These are phyloP conservation scores for Gymnogyps californianus DNA, from an alignment of 2,113 vertebrate genomes.

Conservation along the genomic window DNA sequence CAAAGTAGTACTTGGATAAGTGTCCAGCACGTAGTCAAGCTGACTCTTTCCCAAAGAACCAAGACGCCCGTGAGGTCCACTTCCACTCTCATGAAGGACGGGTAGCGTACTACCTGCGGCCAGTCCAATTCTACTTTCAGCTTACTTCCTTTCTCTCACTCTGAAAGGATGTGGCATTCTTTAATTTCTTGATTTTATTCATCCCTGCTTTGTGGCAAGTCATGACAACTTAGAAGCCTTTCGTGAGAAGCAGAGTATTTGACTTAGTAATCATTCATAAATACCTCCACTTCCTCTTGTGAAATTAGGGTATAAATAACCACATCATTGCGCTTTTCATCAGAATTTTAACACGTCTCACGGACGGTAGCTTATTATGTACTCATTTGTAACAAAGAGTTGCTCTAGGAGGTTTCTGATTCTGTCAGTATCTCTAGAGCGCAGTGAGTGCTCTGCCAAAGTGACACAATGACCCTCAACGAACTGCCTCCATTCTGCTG, in stretches of 20 bases:
- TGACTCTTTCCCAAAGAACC: not conserved
- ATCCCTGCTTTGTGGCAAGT: not conserved
- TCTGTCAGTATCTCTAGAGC: not conserved
- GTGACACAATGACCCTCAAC: not conserved
- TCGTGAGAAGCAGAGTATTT: not conserved
- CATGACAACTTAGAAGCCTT: not conserved
- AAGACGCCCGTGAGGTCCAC: not conserved
- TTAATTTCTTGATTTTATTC: not conserved
- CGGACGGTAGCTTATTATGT: not conserved
- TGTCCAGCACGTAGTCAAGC: not conserved
- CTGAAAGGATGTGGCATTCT: not conserved
- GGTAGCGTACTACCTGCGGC: fast-evolving
- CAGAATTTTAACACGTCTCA: not conserved
- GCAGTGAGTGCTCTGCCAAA: not conserved
- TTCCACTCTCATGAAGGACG: not conserved
- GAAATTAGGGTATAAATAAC: not conserved
- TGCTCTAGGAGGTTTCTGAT: not conserved
- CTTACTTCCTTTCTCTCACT: not conserved
- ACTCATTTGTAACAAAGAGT: not conserved
- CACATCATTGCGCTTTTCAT: not conserved
- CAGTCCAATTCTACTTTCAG: not conserved
- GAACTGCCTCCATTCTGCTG: not conserved
- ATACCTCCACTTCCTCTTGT: not conserved
- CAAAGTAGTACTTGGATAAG: not conserved
- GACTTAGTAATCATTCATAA: not conserved